These are phyloP conservation scores for Pseudococcus longispinus DNA, from an alignment of 2,888 invertebrate genomes.

Conservation along the genomic window DNA sequence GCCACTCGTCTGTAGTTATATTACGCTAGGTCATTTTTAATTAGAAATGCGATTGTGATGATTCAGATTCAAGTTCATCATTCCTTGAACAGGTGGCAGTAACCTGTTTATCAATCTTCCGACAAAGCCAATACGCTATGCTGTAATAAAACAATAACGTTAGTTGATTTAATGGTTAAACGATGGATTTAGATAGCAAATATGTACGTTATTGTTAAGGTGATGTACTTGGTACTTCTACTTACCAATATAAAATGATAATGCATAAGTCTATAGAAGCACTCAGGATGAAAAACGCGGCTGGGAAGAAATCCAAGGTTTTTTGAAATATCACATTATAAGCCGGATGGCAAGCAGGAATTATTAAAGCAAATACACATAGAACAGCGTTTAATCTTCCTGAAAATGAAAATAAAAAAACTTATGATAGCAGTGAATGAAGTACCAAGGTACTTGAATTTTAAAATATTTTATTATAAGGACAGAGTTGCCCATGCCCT, in stretches of 20 bases:
- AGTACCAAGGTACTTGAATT: no score
- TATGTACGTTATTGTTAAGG: background rate
- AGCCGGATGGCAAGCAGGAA: background rate
- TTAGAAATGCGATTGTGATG: background rate
- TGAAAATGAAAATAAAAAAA: background rate
- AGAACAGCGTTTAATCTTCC: background rate
- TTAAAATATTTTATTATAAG: no score
- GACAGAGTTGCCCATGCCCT: no score
- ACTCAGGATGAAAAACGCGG: constrained; percentile 16
- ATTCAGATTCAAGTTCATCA: background rate
- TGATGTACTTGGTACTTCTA: background rate
- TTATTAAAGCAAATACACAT: background rate
- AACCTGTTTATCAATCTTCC: background rate
- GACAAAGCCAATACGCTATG: background rate
- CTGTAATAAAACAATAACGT: background rate
- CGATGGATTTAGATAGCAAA: background rate
- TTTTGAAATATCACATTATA: constrained; percentile 33
- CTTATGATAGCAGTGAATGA: no score
- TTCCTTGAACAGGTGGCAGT: background rate
- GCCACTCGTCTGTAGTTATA: background rate
- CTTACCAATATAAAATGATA: constrained; percentile 23
- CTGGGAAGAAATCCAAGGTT: background rate
- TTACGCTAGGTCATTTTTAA: constrained; percentile 12
- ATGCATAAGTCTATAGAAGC: background rate
- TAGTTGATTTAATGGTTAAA: background rate